Base-by-base conservation (phyloP, 2,888 invertebrate genomes). In the Orthonevra nobilis region DNA sequence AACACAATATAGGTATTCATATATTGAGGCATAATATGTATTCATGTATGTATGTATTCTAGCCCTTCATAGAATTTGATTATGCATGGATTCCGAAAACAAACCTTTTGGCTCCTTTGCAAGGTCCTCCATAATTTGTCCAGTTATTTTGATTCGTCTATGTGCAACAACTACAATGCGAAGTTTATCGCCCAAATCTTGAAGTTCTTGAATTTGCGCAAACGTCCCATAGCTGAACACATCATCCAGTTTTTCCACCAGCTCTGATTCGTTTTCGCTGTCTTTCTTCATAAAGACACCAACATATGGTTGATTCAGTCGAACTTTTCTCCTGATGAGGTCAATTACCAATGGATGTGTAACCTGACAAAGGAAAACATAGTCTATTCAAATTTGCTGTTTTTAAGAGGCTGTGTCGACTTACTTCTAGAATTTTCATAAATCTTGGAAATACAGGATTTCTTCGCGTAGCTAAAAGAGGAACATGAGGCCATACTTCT, bases 381-480 rank as follows among this genome's bases (percentile, higher is more conserved):
- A n/a, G 10, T 30, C 17, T 52, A 12, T 10, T 40, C n/a, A 20
- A 44, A 26, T 5, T 20, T 32, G n/a, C n/a, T 4, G 9, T 1
- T 9, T 12, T 46, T 3, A 15, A 17, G 2, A 7, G 6, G 17
- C 6, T 19, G 7, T 7, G 2, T 34, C 3, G 84, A 83, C 73
- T 19, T 86, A 96, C 96, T 92, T 99, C 99, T 81, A 99, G 93
- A 83, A 99, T 92, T 90, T 99, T 99, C 83, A 99, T 97, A 89
- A 99, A 99, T 83, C 97, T 93, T 14, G 99, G 99, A 90, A 99
- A 99, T 1, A 99, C 95, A 2, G 99, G 98, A 90, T 98, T 97
- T 83, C 97, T 92, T 85, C 92, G 94, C 81, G 99, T 95, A 0
- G 98, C 97, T 83, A 99, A 94, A 5, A 99, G 93, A 2, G 99